Conservation (phyloP, 1,140 invertebrate species). For the Matsumurasca onukii region DNA sequence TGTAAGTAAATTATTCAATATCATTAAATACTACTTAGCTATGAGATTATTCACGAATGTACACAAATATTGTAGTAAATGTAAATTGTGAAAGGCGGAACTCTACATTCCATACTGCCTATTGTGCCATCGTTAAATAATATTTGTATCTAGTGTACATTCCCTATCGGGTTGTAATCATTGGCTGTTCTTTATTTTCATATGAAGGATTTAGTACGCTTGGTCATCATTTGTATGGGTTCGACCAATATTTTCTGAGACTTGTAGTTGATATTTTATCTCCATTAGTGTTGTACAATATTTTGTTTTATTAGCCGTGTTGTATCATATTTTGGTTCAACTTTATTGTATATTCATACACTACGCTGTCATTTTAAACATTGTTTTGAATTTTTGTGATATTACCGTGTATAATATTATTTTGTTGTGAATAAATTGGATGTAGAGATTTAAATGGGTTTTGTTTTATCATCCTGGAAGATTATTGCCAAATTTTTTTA, state of each 20-base stretch:
- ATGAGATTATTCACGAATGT: neutral
- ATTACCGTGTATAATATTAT: conserved; percentile 15
- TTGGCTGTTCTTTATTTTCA: neutral
- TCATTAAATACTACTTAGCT: too few species aligned
- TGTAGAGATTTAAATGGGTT: conserved; percentile 17
- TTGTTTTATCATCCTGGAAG: too few species aligned
- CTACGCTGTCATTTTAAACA: too few species aligned
- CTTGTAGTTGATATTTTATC: conserved; percentile 18
- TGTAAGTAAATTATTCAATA: too few species aligned
- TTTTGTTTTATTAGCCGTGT: conserved; percentile 13
- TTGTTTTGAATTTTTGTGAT: conserved; percentile 16
- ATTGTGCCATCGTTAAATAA: conserved; percentile 28
- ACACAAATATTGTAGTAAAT: neutral
- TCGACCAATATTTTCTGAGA: conserved; percentile 28
- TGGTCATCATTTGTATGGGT: conserved; percentile 1
- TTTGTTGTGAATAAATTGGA: conserved; percentile 30
- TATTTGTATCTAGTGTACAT: conserved; percentile 21
- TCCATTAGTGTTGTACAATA: conserved; percentile 21
- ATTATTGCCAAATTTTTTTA: too few species aligned
- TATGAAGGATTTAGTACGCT: neutral
- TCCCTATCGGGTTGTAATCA: conserved; percentile 9
- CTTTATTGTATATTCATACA: too few species aligned
- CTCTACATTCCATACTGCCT: conserved; percentile 19
- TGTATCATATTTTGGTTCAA: neutral
- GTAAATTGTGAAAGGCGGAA: conserved; percentile 9